Base-by-base conservation (phyloP, 2,113 vertebrate genomes). In the Plestiodon gilberti region DNA sequence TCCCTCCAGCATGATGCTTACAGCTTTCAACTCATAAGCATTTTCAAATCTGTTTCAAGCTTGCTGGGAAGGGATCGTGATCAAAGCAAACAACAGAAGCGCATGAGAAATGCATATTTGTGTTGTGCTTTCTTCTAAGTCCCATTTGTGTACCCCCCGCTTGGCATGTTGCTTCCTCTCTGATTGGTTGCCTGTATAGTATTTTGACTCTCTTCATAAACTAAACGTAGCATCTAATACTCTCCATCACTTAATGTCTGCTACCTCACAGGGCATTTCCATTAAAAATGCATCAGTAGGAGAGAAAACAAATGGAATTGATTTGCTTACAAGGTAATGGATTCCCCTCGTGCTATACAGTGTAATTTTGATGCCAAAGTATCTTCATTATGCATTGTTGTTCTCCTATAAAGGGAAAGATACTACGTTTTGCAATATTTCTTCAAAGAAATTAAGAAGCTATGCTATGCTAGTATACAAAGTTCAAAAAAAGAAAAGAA, bases 241-340 rank as follows among this genome's bases (percentile, higher is more conserved):
- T 86, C 28, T 88, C 6, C 33, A 73, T 78, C 85, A 70, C 38
- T 75, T 87, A 90, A 80, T 90, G 91, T 52, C 28, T 82, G 9
- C 30, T 91, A 61, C 0, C 0, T 48, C 83, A 52, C 25, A 74
- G 65, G 23, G 80, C 33, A 87, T 14, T 40, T 85, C 35, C 77
- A 91, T 90, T 90, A 90, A 91, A 90, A 93, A 89, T 75, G 71
- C 15, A 83, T 82, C 61, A 90, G 35, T 33, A 6, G 52, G 89
- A 92, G 89, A 33, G 40, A 90, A 92, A 93, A 84, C 4, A 88
- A 91, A 86, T 30, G 0, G 23, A 89, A 91, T 83, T 84, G 28
- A 87, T 90, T 88, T 88, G 35, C 30, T 93, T 93, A 67, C 48
- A 88, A 20, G 57, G 33, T 79, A 90, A 84, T 89, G 52, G 2